Evolutionary conservation across 2,888 invertebrate species (phyloP).

Genomic region (Erebia epiphron): DNA sequence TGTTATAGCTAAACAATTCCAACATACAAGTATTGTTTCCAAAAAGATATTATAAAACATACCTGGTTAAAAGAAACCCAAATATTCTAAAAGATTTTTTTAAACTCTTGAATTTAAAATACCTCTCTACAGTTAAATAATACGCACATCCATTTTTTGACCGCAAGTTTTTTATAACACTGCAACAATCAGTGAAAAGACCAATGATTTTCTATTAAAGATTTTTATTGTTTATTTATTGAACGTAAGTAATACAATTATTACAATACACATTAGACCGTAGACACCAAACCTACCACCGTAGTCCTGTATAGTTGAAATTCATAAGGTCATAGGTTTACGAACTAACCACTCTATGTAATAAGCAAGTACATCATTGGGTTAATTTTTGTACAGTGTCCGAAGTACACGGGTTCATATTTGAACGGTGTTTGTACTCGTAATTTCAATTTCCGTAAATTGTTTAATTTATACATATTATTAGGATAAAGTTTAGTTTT

Average conservation of each 20-base stretch:
- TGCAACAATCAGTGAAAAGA: constrained; percentile 11
- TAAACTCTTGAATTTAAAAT: neutral
- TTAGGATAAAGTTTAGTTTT: too few species aligned
- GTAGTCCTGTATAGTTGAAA: neutral
- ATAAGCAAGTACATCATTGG: too few species aligned
- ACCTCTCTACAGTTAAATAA: neutral
- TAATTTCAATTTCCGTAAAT: too few species aligned
- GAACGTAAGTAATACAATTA: neutral
- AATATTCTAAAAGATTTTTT: constrained; percentile 3
- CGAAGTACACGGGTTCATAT: too few species aligned
- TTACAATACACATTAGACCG: neutral
- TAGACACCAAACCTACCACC: neutral
- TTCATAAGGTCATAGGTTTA: too few species aligned
- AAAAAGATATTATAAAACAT: neutral
- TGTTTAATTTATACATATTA: too few species aligned
- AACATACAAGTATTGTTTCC: neutral
- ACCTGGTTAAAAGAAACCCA: neutral
- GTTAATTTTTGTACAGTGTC: too few species aligned
- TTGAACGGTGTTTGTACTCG: too few species aligned
- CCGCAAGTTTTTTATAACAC: constrained; percentile 11
- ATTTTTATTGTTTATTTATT: constrained; percentile 7
- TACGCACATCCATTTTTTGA: constrained; percentile 16
- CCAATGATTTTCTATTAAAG: constrained; percentile 6
- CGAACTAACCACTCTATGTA: neutral
- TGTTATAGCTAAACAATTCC: neutral